Percentiles rank a stretch among this genome's conserved stretches.
These are phyloP conservation scores for Glomeris maerens DNA, from an alignment of 1,140 invertebrate genomes.

Conservation along the genomic window DNA sequence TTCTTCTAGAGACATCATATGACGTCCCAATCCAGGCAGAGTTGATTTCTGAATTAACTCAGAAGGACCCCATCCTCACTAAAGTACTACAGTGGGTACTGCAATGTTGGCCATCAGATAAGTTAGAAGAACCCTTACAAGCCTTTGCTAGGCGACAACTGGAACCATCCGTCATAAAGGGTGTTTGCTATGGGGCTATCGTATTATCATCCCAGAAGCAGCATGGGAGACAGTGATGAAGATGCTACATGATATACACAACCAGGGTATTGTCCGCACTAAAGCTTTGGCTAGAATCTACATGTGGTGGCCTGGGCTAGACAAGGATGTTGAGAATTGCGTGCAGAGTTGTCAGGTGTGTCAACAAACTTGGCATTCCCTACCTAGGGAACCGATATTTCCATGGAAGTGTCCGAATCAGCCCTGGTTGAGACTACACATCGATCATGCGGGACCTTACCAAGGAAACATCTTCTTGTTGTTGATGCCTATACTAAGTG, in stretches of 20 bases:
- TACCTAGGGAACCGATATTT: too few species aligned
- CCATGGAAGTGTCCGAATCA: too few species aligned
- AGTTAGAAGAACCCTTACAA: background rate
- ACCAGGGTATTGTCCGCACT: conserved; percentile 27
- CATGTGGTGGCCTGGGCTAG: conserved; percentile 26
- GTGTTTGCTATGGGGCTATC: background rate
- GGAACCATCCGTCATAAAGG: background rate
- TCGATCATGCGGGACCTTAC: background rate
- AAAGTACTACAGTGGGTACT: background rate
- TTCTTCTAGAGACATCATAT: background rate
- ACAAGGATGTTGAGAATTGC: conserved; percentile 25
- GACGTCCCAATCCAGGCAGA: too few species aligned
- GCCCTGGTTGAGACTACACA: too few species aligned
- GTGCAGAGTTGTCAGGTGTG: conserved; percentile 30
- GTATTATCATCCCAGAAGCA: conserved; percentile 12
- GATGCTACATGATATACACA: too few species aligned
- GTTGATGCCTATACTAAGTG: background rate
- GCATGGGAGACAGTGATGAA: conserved; percentile 22
- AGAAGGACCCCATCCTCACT: background rate
- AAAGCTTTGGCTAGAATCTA: too few species aligned
- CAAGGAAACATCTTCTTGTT: background rate
- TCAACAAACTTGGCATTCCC: too few species aligned
- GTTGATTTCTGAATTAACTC: background rate
- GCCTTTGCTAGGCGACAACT: background rate
- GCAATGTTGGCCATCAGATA: background rate